phyloP scores from a whole-genome alignment of 2,888 invertebrate species.

The Scaptomyza caliginosa region DNA sequence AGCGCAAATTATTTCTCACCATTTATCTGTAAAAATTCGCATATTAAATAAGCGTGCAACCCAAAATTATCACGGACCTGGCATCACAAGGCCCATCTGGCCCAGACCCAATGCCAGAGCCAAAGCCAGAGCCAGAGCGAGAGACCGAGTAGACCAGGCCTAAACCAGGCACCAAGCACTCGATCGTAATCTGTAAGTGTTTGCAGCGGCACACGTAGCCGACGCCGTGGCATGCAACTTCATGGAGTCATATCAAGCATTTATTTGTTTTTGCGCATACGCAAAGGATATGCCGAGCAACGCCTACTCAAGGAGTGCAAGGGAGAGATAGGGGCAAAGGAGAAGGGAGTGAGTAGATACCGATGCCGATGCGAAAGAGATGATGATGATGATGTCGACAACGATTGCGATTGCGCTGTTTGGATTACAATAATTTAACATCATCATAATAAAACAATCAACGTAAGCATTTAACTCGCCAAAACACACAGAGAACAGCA shows the following conservation, averaged over 20 bases:
- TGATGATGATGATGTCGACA: conserved; percentile 77
- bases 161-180: conserved; percentile 42
- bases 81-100: conserved; percentile 62
- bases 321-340: not conserved
- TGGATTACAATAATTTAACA: conserved; percentile 84
- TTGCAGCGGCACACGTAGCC: conserved; percentile 63
- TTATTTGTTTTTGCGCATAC: conserved; percentile 75
- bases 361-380: conserved; percentile 45
- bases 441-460: conserved; percentile 84
- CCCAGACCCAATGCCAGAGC: conserved; percentile 1
- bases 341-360: conserved; percentile 18
- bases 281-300: conserved; percentile 73
- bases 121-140: conserved; percentile 1
- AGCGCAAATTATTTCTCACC: conserved; percentile 81
- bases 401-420: conserved; percentile 79
- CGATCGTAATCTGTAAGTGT: conserved; percentile 78
- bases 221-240: conserved; percentile 36
- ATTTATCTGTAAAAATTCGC: conserved; percentile 82
- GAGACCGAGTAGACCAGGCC: conserved; percentile 13
- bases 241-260: conserved; percentile 40
- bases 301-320: conserved; percentile 49
- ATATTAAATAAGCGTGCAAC: conserved; percentile 83
- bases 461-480: conserved; percentile 74
- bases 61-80: conserved; percentile 83
- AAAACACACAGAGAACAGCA: conserved; percentile 12